Evolutionary conservation across 2,888 invertebrate species (phyloP).

Genomic region (Nomada fabriciana): DNA sequence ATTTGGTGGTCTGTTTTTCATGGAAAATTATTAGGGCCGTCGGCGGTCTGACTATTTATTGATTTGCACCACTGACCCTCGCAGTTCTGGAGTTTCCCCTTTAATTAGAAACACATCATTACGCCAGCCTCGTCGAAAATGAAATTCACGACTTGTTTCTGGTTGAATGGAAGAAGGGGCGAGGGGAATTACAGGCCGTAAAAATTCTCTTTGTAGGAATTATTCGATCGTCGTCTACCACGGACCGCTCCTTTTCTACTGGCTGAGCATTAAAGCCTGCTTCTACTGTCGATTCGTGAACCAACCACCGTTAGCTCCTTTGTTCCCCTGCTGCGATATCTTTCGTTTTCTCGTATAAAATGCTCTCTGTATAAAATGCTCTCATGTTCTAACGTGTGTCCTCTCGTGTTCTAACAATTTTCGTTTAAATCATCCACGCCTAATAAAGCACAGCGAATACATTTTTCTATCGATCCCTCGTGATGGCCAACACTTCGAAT

Average conservation of each 20-base stretch:
- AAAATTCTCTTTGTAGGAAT: constrained; percentile 36
- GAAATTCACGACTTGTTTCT: neutral
- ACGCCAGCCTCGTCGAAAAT: neutral
- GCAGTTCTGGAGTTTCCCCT: neutral
- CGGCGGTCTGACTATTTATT: neutral
- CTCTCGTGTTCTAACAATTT: neutral
- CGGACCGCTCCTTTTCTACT: neutral
- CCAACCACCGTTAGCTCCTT: neutral
- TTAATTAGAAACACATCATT: constrained; percentile 4
- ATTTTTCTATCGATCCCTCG: neutral
- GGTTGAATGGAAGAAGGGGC: neutral
- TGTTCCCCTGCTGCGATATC: neutral
- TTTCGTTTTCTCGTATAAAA: constrained; percentile 8
- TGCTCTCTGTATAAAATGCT: constrained; percentile 18
- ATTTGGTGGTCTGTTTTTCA: neutral
- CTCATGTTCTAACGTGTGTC: no score
- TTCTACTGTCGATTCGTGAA: constrained; percentile 9
- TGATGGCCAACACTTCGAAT: constrained; percentile 2
- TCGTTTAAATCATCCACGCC: neutral
- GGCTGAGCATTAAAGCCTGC: constrained; percentile 10
- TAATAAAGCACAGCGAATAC: no score
- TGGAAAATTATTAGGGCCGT: neutral
- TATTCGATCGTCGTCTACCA: constrained; percentile 26
- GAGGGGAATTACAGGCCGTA: neutral
- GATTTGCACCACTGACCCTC: constrained; percentile 3